Evolutionary conservation across 2,888 invertebrate genomes (phyloP).

Genomic region (Plagiodera versicolora): DNA sequence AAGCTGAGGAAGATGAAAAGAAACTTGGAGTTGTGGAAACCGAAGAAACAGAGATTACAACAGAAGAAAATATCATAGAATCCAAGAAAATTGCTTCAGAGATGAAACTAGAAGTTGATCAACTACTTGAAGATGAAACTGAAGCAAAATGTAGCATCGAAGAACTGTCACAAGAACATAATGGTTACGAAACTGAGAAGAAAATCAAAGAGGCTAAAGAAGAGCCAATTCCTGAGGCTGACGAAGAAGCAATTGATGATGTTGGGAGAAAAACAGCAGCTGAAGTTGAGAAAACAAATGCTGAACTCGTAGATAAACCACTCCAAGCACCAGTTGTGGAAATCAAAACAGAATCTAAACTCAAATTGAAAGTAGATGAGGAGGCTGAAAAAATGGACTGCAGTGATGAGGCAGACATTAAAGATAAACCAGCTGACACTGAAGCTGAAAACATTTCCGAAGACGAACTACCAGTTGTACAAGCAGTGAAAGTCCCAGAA

Average conservation of each 20-base stretch:
- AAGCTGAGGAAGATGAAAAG: conserved; percentile 1
- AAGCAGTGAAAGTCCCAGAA: conserved; percentile 77
- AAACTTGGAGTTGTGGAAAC: neutral
- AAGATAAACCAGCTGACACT: conserved; percentile 58
- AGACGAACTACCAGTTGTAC: conserved; percentile 75
- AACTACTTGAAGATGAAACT: conserved; percentile 8
- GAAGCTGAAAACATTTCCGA: conserved; percentile 86
- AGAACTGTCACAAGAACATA: neutral
- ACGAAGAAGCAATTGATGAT: conserved; percentile 30
- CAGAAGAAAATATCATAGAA: conserved; percentile 2
- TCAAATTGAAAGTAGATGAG: conserved; percentile 8
- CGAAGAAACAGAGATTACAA: neutral
- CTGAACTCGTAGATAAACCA: conserved; percentile 18
- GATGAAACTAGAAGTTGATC: conserved; percentile 9
- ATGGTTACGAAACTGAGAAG: conserved; percentile 13
- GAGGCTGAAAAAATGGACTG: neutral
- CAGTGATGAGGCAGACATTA: conserved; percentile 11
- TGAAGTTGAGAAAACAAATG: conserved; percentile 28
- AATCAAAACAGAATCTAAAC: conserved; percentile 5
- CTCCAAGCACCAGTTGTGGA: conserved; percentile 28
- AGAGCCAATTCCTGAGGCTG: conserved; percentile 28
- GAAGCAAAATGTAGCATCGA: neutral
- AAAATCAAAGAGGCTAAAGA: conserved; percentile 13
- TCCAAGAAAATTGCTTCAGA: neutral
- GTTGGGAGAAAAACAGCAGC: conserved; percentile 23